phyloP scores from a whole-genome alignment of 1,140 invertebrate species.

The Drosophila funebris region DNA sequence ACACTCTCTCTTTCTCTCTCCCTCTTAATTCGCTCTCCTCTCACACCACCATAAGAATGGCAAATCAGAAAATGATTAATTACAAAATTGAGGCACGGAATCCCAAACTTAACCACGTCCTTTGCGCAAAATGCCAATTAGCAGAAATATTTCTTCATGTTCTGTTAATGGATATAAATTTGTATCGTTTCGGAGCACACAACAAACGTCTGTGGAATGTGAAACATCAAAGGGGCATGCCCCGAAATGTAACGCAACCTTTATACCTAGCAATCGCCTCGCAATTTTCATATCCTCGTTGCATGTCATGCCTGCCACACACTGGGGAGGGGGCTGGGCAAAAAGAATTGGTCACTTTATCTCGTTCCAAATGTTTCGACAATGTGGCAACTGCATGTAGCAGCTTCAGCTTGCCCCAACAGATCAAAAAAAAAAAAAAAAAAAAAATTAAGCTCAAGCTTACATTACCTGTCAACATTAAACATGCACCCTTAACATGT shows the following conservation, averaged over 20 bases:
- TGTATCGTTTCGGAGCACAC: conserved; percentile 31
- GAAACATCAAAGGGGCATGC: conserved; percentile 50
- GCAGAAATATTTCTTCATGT: conserved; percentile 68
- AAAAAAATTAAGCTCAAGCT: not conserved
- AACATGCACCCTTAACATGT: too few relatives aligned
- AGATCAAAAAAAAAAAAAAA: not conserved
- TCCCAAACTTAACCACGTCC: conserved; percentile 13
- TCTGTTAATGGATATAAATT: conserved; percentile 71
- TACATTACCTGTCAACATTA: too few relatives aligned
- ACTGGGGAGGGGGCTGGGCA: too few relatives aligned
- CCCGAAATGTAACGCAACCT: not conserved
- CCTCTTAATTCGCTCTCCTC: not conserved
- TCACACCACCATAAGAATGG: conserved; percentile 10
- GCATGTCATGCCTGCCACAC: too few relatives aligned
- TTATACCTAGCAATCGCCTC: not conserved
- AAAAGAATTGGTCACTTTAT: not conserved
- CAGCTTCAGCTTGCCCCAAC: not conserved
- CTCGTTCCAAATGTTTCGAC: not conserved
- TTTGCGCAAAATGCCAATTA: conserved; percentile 65
- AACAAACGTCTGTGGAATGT: conserved; percentile 12
- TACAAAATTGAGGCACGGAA: conserved; percentile 48
- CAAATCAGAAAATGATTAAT: conserved; percentile 79
- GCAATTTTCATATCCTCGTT: not conserved
- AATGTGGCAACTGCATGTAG: conserved; percentile 6
- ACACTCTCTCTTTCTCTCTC: not conserved